Base-by-base conservation (phyloP, 2,888 invertebrate genomes). In the Norana najaformis region DNA sequence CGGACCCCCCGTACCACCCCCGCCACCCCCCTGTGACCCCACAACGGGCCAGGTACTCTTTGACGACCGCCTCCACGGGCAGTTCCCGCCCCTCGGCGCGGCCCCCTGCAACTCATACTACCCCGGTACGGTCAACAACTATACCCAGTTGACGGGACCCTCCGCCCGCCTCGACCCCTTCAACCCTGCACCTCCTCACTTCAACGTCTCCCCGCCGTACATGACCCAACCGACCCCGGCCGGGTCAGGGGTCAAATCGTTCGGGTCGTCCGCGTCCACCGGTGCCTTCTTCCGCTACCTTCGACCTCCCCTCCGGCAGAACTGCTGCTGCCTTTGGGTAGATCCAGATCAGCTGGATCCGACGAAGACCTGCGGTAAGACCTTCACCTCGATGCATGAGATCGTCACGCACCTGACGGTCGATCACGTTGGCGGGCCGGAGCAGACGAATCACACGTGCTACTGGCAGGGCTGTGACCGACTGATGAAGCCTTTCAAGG, bases 391-490 rank as follows among this genome's bases (percentile, higher is more conserved):
- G 92, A 97, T 99, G 97, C 98, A 98, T 95, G 99, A 99, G 95
- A 98, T 99, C 93, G 99, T 99, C 93, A 97, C 98, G 90, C 99
- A 99, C 95, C 96, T 99, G 92, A 98, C 98, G 14, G 98, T 98
- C 93, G 99, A 99, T 94, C 99, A 99, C 95, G 99, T 99, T 92
- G 99, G 99, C 47, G 98, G 98, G 0, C 98, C 98, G 8, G 99
- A 99, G 96, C 98, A 98, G 95, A 98, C 98, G 93, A 98, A 98
- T 93, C 99, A 99, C 96, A 97, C 98, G 91, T 99, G 99, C 95
- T 98, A 97, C 95, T 99, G 99, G 99, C 97, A 98, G 94, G 97
- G 98, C 92, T 99, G 99, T 95, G 96, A 97, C 92, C 96, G 99
- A 92, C 98, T 98, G 95, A 98, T 98, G 11, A 96, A 98, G 90